These are phyloP conservation scores for Thamnaconus septentrionalis DNA, from an alignment of 2,113 vertebrate species.

Conservation along the genomic window DNA sequence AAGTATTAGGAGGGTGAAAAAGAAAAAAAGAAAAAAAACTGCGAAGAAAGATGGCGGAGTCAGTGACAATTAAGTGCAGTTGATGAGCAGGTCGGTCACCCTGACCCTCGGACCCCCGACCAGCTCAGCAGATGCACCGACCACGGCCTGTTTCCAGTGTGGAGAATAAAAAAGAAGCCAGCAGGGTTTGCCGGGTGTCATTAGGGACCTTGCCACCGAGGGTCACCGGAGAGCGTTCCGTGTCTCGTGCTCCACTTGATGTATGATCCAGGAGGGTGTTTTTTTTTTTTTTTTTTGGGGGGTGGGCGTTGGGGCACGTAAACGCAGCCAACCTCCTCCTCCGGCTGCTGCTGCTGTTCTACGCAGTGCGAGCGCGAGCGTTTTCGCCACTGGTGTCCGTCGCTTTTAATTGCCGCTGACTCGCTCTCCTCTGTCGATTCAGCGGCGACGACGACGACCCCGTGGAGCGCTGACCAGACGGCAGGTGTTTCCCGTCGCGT, in stretches of 20 bases:
- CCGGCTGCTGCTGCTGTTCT: too few relatives aligned
- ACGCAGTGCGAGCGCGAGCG: too few relatives aligned
- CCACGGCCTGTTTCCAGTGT: conserved; percentile 64
- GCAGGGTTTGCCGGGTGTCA: conserved; percentile 62
- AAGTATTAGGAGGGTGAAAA: background rate
- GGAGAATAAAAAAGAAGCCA: conserved; percentile 47
- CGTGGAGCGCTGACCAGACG: conserved; percentile 9
- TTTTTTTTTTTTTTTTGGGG: conserved; percentile 9
- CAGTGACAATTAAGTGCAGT: conserved; percentile 61
- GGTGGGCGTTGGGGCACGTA: conserved; percentile 36
- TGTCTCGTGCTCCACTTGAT: conserved; percentile 63
- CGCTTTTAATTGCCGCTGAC: background rate
- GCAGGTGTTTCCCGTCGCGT: conserved; percentile 21
- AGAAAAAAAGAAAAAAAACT: conserved; percentile 51
- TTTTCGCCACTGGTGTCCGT: background rate
- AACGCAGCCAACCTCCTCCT: conserved; percentile 13
- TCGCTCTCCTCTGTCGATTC: conserved; percentile 4
- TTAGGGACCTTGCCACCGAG: conserved; percentile 63
- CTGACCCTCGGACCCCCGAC: conserved; percentile 69
- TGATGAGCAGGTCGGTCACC: conserved; percentile 64
- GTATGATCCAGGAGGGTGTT: conserved; percentile 40
- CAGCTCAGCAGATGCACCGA: conserved; percentile 75
- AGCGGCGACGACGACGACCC: background rate
- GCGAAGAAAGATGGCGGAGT: conserved; percentile 38
- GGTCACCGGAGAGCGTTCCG: conserved; percentile 53